Evolutionary conservation across 2,888 invertebrate genomes (phyloP).

Genomic region (Eupelmus urozonus): DNA sequence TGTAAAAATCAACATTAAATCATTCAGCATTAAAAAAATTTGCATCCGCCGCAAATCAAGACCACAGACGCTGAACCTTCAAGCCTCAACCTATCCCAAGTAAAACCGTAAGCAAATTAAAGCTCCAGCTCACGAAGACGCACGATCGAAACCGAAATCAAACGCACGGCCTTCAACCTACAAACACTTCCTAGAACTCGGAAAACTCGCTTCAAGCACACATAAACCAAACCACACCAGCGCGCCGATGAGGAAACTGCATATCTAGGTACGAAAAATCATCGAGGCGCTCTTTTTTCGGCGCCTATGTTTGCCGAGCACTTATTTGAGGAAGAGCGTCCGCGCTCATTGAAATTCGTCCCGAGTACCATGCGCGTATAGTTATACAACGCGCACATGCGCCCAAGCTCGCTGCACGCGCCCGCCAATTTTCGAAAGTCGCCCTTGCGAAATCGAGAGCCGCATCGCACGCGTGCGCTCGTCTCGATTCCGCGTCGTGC

Average conservation of each 20-base stretch:
- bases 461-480: neutral
- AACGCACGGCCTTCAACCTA: too few relatives aligned
- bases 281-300: neutral
- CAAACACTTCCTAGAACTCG: too few relatives aligned
- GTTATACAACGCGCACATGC: slow-evolving; percentile 39
- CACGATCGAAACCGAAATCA: too few relatives aligned
- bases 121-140: too few relatives aligned
- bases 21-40: too few relatives aligned
- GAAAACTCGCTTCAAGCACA: too few relatives aligned
- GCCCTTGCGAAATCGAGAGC: slow-evolving; percentile 40
- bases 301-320: slow-evolving; percentile 20
- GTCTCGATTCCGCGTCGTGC: neutral
- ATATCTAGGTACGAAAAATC: neutral
- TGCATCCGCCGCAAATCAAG: too few relatives aligned
- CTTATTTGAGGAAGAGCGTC: slow-evolving; percentile 18
- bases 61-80: too few relatives aligned
- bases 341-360: neutral
- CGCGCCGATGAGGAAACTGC: neutral
- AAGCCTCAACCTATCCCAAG: too few relatives aligned
- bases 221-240: neutral
- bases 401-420: neutral
- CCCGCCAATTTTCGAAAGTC: slow-evolving; percentile 51
- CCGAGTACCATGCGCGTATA: neutral
- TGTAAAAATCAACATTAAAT: too few relatives aligned
- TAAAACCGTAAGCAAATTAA: too few relatives aligned